Base-by-base conservation (phyloP, 30 jellyfish, hydroid and myxozoan genomes). In the Aurelia sp. region DNA sequence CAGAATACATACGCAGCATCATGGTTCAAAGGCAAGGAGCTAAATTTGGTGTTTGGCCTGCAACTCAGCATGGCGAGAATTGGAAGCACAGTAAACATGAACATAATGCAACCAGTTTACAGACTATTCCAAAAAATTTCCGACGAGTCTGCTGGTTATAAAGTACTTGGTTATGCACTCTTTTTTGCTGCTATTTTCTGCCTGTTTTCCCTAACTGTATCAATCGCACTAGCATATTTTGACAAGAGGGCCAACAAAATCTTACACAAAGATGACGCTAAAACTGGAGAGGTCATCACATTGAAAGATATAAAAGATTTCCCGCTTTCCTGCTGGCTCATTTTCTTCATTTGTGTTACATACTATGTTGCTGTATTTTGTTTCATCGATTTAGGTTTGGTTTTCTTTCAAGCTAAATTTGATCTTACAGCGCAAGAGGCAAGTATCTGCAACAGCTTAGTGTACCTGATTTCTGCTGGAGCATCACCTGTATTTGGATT, bases 61-160 rank as follows among this genome's bases (percentile, higher is more conserved):
- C 98, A 93, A 76, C 88, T 93, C 41, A 93, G 98, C 73, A 88
- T 93, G 77, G 92, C 98, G 23, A 52, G 98, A 44, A 93, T 93
- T 81, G 98, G 98, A 57, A 93, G 98, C 82, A 93, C 98, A 3
- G 97, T 93, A 40, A 93, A 93, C 86, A 87, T 93, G 98, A 93
- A 93, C 76, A 89, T 88, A n/a, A 93, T 93, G 98, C 86, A 48
- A 23, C 98, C 98, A 44, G 40, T 93, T 10, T 93, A 86, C 37
- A 72, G 76, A 71, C 44, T 37, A 62, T 40, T 92, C 40, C 35
- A 60, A 17, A 65, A 55, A 12, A 20, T 15, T n/a, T 51, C 67
- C 73, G 37, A 78, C 1, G 79, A 67, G 48, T 69, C 81, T 6
- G 55, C 65, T 7, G 82, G 81, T 11, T 84, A 88, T 65, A 62